phyloP scores from a whole-genome alignment of 2,888 invertebrate species.

The Fabriciana adippe region DNA sequence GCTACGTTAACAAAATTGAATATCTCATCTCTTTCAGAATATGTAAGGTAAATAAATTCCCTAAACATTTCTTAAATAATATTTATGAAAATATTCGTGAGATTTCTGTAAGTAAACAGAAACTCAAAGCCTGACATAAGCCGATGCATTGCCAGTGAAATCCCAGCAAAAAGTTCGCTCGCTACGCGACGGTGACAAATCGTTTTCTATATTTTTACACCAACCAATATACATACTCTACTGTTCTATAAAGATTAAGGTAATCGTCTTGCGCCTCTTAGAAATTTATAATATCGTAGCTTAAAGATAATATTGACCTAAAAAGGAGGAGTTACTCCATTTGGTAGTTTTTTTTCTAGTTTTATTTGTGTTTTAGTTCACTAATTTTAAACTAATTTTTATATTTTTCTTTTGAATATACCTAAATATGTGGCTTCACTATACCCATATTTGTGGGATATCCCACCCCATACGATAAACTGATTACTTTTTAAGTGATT shows the following conservation, averaged over 20 bases:
- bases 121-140: constrained; percentile 25
- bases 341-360: no score
- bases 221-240: constrained; percentile 38
- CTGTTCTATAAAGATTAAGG: not conserved
- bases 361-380: no score
- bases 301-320: no score
- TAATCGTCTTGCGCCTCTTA: not conserved
- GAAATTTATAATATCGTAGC: not conserved
- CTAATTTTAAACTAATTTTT: no score
- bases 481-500: no score
- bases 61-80: constrained; percentile 7
- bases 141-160: constrained; percentile 25
- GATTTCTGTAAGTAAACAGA: constrained; percentile 24
- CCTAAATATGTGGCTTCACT: no score
- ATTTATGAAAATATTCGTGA: constrained; percentile 11
- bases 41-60: not conserved
- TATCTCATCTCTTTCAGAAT: not conserved
- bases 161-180: constrained; percentile 31
- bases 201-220: constrained; percentile 45
- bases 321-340: not conserved
- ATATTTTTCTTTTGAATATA: no score
- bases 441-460: no score
- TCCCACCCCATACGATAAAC: no score
- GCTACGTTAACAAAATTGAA: not conserved
- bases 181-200: constrained; percentile 41